Evolutionary conservation across 2,888 invertebrate species (phyloP).

Genomic region (Aphidoletes aphidimyza): DNA sequence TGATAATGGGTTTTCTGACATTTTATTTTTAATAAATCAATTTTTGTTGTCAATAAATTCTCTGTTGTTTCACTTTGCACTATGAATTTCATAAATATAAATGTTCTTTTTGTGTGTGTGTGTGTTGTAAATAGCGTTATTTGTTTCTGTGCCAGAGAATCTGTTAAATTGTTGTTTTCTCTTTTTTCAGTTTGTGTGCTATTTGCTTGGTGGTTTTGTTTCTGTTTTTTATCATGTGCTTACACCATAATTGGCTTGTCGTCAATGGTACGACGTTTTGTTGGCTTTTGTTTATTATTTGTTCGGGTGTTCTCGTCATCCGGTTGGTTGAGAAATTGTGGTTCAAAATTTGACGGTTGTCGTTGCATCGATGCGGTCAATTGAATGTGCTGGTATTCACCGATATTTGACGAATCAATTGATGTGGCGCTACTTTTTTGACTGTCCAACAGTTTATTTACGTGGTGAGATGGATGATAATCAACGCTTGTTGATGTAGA

Average conservation of each 20-base stretch:
- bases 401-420: background rate
- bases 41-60: constrained; percentile 34
- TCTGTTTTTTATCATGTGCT: background rate
- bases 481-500: constrained; percentile 55
- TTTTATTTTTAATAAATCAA: background rate
- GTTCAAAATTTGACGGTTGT: constrained; percentile 53
- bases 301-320: constrained; percentile 55
- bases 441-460: constrained; percentile 58
- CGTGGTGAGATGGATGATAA: constrained; percentile 57
- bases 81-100: constrained; percentile 27
- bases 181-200: background rate
- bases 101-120: background rate
- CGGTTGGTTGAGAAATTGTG: constrained; percentile 54
- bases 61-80: constrained; percentile 48
- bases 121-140: constrained; percentile 16
- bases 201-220: background rate
- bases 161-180: background rate
- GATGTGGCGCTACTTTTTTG: constrained; percentile 5
- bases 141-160: background rate
- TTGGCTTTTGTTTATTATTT: constrained; percentile 59
- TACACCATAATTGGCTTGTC: constrained; percentile 62
- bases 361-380: constrained; percentile 32
- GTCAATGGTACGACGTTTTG: constrained; percentile 60
- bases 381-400: background rate
- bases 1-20: background rate